Evolutionary conservation across 2,113 vertebrate species (phyloP).

Genomic region (Sinosuthora webbiana): DNA sequence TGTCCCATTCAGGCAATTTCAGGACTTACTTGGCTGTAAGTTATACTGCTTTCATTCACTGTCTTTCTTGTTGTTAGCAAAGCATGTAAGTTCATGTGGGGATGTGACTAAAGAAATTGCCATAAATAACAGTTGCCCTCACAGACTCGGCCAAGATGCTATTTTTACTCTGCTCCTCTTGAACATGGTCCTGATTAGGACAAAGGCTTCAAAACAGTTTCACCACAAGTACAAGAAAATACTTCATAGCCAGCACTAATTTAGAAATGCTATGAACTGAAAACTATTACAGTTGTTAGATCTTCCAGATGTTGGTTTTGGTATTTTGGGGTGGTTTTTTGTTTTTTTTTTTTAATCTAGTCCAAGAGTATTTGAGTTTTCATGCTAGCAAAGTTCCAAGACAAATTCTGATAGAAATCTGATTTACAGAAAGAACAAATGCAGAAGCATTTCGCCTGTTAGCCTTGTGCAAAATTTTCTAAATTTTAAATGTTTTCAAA

Average conservation of each 20-base stretch:
- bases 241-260: neutral
- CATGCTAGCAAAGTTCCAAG: neutral
- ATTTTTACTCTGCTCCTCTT: constrained; percentile 32
- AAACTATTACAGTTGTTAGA: neutral
- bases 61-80: neutral
- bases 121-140: constrained; percentile 3
- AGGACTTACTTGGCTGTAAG: neutral
- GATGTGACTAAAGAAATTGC: neutral
- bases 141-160: neutral
- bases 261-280: neutral
- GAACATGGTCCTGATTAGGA: neutral
- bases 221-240: neutral
- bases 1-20: neutral
- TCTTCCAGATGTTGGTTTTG: neutral
- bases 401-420: neutral
- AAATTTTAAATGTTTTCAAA: neutral
- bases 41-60: neutral
- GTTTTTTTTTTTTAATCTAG: neutral
- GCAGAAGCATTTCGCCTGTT: neutral
- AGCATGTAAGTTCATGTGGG: neutral
- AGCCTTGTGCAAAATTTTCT: neutral
- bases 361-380: neutral
- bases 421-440: neutral
- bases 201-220: neutral
- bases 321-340: accelerated